phyloP scores from a whole-genome alignment of 2,113 vertebrate genomes.

The Lipophrys pholis region DNA sequence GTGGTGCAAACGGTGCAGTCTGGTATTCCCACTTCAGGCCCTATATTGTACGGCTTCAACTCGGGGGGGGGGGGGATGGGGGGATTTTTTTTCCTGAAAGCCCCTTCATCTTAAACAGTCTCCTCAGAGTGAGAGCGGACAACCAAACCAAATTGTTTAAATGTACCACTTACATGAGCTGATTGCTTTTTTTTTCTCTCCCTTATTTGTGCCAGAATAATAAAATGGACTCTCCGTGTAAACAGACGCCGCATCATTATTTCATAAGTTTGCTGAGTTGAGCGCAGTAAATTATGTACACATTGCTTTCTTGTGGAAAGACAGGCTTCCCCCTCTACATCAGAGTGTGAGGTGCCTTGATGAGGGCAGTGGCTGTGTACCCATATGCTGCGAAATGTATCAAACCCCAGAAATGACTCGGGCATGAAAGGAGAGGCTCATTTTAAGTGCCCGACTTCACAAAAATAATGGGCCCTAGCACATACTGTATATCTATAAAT shows the following conservation, averaged over 20 bases:
- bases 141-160: slow-evolving; percentile 78
- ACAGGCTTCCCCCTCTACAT: slow-evolving; percentile 46
- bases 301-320: slow-evolving; percentile 53
- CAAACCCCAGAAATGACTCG: slow-evolving; percentile 17
- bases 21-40: slow-evolving; percentile 32
- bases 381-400: slow-evolving; percentile 54
- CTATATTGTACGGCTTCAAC: slow-evolving; percentile 44
- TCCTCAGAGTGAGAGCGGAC: slow-evolving; percentile 76
- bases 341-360: slow-evolving; percentile 45
- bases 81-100: slow-evolving; percentile 68
- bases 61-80: too few relatives aligned
- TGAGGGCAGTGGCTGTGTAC: slow-evolving; percentile 21
- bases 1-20: slow-evolving; percentile 56
- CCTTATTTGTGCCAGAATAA: slow-evolving; percentile 74
- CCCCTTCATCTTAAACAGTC: slow-evolving; percentile 68
- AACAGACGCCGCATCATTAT: slow-evolving; percentile 81
- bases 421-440: slow-evolving; percentile 17
- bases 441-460: slow-evolving; percentile 21
- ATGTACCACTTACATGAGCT: slow-evolving; percentile 70
- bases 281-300: slow-evolving; percentile 80
- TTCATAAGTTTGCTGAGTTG: slow-evolving; percentile 75
- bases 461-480: slow-evolving; percentile 13
- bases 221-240: slow-evolving; percentile 71
- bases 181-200: slow-evolving; percentile 55
- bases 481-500: slow-evolving; percentile 10